Percentiles rank a stretch among this genome's conserved stretches.
These are phyloP conservation scores for Arvicanthis niloticus DNA, from an alignment of 2,113 vertebrate species.

Conservation along the genomic window DNA sequence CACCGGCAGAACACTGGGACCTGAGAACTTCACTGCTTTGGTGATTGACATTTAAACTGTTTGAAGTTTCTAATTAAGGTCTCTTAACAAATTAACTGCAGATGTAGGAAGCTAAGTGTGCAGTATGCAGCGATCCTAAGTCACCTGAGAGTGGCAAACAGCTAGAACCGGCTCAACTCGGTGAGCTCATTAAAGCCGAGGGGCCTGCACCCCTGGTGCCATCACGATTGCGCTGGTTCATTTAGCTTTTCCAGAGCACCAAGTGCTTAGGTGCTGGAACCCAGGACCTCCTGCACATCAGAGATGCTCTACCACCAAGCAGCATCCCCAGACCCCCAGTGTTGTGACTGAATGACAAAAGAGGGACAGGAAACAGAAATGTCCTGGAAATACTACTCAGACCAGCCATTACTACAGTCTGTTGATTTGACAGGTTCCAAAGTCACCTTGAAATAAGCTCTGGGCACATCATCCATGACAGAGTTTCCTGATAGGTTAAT, in stretches of 20 bases:
- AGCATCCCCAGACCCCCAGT: background rate
- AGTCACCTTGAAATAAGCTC: background rate
- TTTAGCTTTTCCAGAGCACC: conserved; percentile 65
- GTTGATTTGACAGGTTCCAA: background rate
- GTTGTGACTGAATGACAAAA: conserved; percentile 73
- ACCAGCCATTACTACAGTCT: background rate
- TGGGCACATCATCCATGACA: background rate
- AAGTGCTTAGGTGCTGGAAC: background rate
- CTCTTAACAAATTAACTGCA: conserved; percentile 92
- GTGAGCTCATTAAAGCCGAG: conserved; percentile 81
- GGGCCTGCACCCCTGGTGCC: conserved; percentile 76
- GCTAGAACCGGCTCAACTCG: conserved; percentile 82
- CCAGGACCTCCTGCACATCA: background rate
- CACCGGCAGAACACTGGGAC: conserved; percentile 92
- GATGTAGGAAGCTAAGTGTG: conserved; percentile 89
- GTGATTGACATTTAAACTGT: conserved; percentile 95
- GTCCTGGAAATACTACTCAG: background rate
- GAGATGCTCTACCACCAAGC: no score
- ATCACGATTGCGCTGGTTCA: conserved; percentile 73
- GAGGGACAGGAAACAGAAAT: conserved; percentile 19
- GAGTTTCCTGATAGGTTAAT: background rate
- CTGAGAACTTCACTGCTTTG: conserved; percentile 91
- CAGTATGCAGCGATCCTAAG: conserved; percentile 87
- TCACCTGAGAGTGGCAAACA: conserved; percentile 87
- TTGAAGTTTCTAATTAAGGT: conserved; percentile 95